phyloP scores from a whole-genome alignment of 2,888 invertebrate species.

The Argyresthia goedartella region DNA sequence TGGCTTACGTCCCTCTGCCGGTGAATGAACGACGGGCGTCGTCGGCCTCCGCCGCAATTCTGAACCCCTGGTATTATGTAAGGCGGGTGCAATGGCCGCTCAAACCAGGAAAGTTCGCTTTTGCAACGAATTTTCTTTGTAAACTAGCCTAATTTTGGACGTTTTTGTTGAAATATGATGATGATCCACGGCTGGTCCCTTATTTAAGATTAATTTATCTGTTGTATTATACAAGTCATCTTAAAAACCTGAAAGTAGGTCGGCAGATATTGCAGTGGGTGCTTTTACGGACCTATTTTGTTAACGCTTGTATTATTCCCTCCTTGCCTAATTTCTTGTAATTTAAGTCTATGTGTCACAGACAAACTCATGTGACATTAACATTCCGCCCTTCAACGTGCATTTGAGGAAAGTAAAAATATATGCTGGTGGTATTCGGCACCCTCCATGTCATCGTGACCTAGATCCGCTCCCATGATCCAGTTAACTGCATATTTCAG shows the following conservation, averaged over 20 bases:
- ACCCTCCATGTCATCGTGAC: slow-evolving; percentile 27
- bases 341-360: too few species aligned
- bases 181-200: slow-evolving; percentile 22
- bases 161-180: slow-evolving; percentile 27
- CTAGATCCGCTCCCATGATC: slow-evolving; percentile 31
- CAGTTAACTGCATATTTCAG: slow-evolving; percentile 26
- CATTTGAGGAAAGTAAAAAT: slow-evolving; percentile 8
- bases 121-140: slow-evolving; percentile 29
- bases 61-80: slow-evolving; percentile 64
- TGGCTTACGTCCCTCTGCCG: slow-evolving; percentile 25
- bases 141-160: slow-evolving; percentile 10
- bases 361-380: too few species aligned
- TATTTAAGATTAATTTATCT: neutral
- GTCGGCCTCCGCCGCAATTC: slow-evolving; percentile 51
- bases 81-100: slow-evolving; percentile 65
- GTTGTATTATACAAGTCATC: too few species aligned
- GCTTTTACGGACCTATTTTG: too few species aligned
- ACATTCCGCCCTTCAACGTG: too few species aligned
- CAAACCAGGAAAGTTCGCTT: slow-evolving; percentile 40
- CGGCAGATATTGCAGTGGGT: too few species aligned
- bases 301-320: too few species aligned
- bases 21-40: slow-evolving; percentile 17
- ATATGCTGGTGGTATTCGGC: slow-evolving; percentile 11
- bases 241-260: neutral
- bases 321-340: too few species aligned